Evolutionary conservation across 35 echinoderm and acorn worm species (phyloP), one percentile per base, ranked within the genome.

Genomic region (Ophioderma brevispina): DNA sequence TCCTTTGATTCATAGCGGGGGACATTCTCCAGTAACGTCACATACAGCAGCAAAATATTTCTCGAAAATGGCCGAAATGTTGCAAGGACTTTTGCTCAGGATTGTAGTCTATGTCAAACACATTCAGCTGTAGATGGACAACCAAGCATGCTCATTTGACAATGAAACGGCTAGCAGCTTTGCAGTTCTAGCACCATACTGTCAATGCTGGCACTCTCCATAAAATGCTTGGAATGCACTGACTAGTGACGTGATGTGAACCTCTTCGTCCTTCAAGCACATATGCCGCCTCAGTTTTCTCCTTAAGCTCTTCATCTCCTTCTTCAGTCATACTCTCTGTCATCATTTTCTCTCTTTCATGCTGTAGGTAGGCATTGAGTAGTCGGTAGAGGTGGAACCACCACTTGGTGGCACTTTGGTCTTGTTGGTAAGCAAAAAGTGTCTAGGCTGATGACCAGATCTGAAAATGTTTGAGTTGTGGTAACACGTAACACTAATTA

Each of bases 331-430:
- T 33, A 80, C 52, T 76, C 64, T 88, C 85, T 33, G 13, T 32
- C 1, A 86, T 82, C 59, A 56, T 78, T 36, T 13, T 41, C 55
- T 77, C 76, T 13, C 31, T 25, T 18, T 76, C 64, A 13, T 39
- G n/a, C 8, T 55, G 21, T 13, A 90, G 80, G 41, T 86, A 78
- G 30, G 90, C 84, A 40, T 95, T 78, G 39, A 99, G 40, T n/a
- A 99, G 90, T 18, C 89, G 90, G 38, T 99, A 99, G 18, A 99
- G 31, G 17, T 99, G 85, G 43, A 95, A 99, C 97, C 97, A 99
- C 90, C 91, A 93, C 76, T 95, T 95, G 77, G 77, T 36, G 39
- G 90, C 76, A 35, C 80, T 70, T 52, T 91, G 90, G 21, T 56
- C 39, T 25, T 93, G 87, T 17, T 76, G 85, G 91, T 90, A 95